phyloP scores from a whole-genome alignment of 1,140 invertebrate genomes.

The Eupeodes corollae region DNA sequence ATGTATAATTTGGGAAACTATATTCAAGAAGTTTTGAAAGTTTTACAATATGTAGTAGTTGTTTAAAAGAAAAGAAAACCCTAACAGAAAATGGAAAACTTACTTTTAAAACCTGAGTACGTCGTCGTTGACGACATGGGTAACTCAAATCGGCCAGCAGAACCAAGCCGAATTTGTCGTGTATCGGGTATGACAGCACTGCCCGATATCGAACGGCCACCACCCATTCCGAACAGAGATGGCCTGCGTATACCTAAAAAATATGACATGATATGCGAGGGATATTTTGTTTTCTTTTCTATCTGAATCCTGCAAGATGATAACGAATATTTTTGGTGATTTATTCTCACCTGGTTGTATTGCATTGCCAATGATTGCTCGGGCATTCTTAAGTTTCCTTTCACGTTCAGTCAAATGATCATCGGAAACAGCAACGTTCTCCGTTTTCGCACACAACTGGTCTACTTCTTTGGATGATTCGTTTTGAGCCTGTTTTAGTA shows the following conservation, averaged over 20 bases:
- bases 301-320: neutral
- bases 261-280: slow-evolving; percentile 17
- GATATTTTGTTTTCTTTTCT: slow-evolving; percentile 3
- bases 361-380: slow-evolving; percentile 47
- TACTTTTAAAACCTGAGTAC: neutral
- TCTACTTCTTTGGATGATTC: slow-evolving; percentile 36
- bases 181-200: slow-evolving; percentile 5
- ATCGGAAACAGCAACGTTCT: slow-evolving; percentile 29
- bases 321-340: neutral
- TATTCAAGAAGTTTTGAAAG: too few species aligned
- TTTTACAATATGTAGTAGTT: too few species aligned
- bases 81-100: too few species aligned
- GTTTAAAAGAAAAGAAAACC: too few species aligned
- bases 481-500: slow-evolving; percentile 35
- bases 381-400: slow-evolving; percentile 43
- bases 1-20: too few species aligned
- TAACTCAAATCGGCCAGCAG: too few species aligned
- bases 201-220: slow-evolving; percentile 40
- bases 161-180: too few species aligned
- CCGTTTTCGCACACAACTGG: slow-evolving; percentile 33
- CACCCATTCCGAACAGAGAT: neutral
- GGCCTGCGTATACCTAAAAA: slow-evolving; percentile 38
- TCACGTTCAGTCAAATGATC: slow-evolving; percentile 28
- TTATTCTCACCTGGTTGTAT: slow-evolving; percentile 37
- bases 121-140: too few species aligned